Conservation (phyloP, 2,888 invertebrate genomes). For the Cacoxenus indagator region DNA sequence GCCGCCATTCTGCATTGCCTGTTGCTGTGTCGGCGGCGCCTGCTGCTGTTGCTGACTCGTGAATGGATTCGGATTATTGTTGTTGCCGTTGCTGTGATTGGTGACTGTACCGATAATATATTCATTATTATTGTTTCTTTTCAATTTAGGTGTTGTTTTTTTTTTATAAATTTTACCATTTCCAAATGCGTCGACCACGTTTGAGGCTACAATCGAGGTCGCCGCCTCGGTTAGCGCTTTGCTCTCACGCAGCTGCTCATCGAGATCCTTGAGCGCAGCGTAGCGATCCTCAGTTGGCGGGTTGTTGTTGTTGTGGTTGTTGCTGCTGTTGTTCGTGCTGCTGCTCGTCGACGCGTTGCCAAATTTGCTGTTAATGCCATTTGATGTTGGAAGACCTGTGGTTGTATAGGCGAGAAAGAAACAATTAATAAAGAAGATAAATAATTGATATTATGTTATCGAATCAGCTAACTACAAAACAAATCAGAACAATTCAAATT, state of each 20-base stretch:
- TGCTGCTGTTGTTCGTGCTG: slow-evolving; percentile 38
- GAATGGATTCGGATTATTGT: slow-evolving; percentile 65
- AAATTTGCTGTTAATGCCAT: slow-evolving; percentile 34
- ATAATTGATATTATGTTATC: too few relatives aligned
- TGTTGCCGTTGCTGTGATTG: slow-evolving; percentile 49
- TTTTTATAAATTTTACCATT: slow-evolving; percentile 43
- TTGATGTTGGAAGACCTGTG: slow-evolving; percentile 67
- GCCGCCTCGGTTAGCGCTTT: slow-evolving; percentile 65
- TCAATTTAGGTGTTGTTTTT: background rate
- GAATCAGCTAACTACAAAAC: too few relatives aligned
- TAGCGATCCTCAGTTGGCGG: slow-evolving; percentile 85
- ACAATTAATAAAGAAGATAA: too few relatives aligned
- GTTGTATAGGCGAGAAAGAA: too few relatives aligned
- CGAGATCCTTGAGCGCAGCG: slow-evolving; percentile 95
- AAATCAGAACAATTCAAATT: too few relatives aligned
- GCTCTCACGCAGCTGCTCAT: slow-evolving; percentile 77
- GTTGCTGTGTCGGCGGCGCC: slow-evolving; percentile 18
- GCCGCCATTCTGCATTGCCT: slow-evolving; percentile 36
- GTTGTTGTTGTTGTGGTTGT: slow-evolving; percentile 45
- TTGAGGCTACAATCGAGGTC: slow-evolving; percentile 47
- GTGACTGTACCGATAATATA: slow-evolving; percentile 10
- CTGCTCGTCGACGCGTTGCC: slow-evolving; percentile 38
- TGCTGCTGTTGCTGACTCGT: slow-evolving; percentile 56
- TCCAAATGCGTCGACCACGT: slow-evolving; percentile 53
- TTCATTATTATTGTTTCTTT: background rate